Percentiles rank a stretch among this genome's conserved stretches.
Conservation (phyloP, 2,888 invertebrate species). For the Platycheirus albimanus region DNA sequence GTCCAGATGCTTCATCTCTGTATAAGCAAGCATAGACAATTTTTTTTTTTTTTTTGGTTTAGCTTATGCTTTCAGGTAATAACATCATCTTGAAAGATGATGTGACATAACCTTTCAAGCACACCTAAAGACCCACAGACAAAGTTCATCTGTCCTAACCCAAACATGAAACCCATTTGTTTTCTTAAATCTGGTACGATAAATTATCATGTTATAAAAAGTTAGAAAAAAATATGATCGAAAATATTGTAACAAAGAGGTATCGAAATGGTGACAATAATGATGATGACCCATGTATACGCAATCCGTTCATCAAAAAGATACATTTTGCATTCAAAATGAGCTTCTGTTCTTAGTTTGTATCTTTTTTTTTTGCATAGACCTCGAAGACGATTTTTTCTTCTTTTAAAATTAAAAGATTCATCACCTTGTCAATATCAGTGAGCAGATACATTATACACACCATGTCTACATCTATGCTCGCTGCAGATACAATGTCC, state of each 20-base stretch:
- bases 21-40: constrained; percentile 15
- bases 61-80: constrained; percentile 54
- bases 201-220: constrained; percentile 8
- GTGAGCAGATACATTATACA: no score
- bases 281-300: neutral
- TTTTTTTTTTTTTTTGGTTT: constrained; percentile 11
- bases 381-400: no score
- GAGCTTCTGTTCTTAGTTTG: constrained; percentile 10
- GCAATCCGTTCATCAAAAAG: constrained; percentile 3
- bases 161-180: constrained; percentile 38
- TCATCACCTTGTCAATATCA: no score
- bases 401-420: no score
- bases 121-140: constrained; percentile 18
- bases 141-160: constrained; percentile 56
- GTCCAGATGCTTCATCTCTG: constrained; percentile 40
- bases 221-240: no score
- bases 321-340: constrained; percentile 17
- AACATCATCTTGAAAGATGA: constrained; percentile 37
- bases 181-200: neutral
- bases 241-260: no score
- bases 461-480: no score
- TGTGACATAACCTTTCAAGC: constrained; percentile 53
- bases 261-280: constrained; percentile 14
- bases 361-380: neutral
- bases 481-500: neutral